Percentiles rank a stretch among this genome's conserved stretches.
Conservation (phyloP, 2,888 invertebrate genomes). For the Lochmaea crataegi region DNA sequence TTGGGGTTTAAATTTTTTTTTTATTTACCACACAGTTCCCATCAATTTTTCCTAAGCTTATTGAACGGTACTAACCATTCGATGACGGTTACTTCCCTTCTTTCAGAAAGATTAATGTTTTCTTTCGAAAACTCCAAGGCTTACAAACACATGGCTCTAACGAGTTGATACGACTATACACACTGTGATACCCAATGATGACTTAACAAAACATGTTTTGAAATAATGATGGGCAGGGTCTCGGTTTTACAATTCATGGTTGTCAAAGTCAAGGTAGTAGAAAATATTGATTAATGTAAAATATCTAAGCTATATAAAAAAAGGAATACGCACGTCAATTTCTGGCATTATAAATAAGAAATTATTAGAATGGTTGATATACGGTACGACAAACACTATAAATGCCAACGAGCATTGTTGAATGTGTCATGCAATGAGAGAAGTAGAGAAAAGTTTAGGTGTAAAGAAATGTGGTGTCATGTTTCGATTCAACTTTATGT, state of each 20-base stretch:
- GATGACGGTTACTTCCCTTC: conserved; percentile 9
- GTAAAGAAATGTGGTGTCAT: no score
- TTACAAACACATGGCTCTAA: conserved; percentile 9
- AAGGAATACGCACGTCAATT: not conserved
- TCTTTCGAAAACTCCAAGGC: not conserved
- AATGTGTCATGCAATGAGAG: no score
- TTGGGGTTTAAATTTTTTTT: no score
- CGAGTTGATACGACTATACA: conserved; percentile 14
- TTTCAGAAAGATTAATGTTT: conserved; percentile 10
- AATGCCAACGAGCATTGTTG: no score
- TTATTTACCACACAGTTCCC: not conserved
- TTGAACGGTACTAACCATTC: conserved; percentile 2
- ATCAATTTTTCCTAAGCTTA: not conserved
- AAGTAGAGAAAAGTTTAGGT: no score
- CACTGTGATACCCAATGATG: conserved; percentile 9
- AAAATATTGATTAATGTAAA: conserved; percentile 12
- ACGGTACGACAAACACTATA: no score
- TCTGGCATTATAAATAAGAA: not conserved
- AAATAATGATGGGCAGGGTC: conserved; percentile 18
- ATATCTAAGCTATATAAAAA: not conserved
- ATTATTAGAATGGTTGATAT: no score
- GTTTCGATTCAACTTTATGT: no score
- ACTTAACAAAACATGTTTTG: conserved; percentile 20
- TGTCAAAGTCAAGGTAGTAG: conserved; percentile 10
- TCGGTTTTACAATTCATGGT: conserved; percentile 9